Evolutionary conservation across 2,113 vertebrate species (phyloP), one percentile per base, ranked within the genome.

Genomic region (Aix galericulata): DNA sequence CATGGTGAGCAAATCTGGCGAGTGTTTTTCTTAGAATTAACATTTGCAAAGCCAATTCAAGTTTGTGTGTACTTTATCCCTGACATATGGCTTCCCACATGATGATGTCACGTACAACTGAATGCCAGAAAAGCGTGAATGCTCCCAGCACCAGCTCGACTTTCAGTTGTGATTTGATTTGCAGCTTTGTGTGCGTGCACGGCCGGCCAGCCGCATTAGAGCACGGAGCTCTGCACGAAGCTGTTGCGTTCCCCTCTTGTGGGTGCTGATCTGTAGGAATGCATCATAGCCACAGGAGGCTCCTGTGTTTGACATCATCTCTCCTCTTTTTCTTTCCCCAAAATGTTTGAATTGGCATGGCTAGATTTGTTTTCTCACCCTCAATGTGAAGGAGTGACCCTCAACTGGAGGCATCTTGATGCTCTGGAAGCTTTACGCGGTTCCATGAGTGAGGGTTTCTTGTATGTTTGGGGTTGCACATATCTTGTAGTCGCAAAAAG

Each of bases 1-100:
- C 11, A 12, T 1, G 3, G 62, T 68, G 74, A 92, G 71, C 82
- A 93, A 76, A 84, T 88, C 22, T 59, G 44, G 67, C 82, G 55
- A 48, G 53, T 32, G n/a, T 63, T 90, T 91, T 91, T 94, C 82
- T 89, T 94, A 86, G 74, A 89, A 82, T 82, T 87, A 93, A 64
- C 53, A 17, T 95, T 91, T 92, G 82, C 84, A 76, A 94, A 91
- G 59, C 74, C 66, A 80, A 6, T 63, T 93, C 63, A 62, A 91
- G 79, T 86, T 91, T 93, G 31, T 85, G 67, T 94, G 74, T 87
- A 38, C 72, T 92, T 88, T 83, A 74, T 86, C 80, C 60, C 72
- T 78, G 62, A 77, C 83, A 89, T 90, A 91, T 60, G 88, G 91
- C 88, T 96, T 93, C 80, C 82, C 84, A 77, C 60, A 38, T 31